These are phyloP conservation scores for Pyrrhosoma nymphula DNA, from an alignment of 2,888 invertebrate genomes.

Conservation along the genomic window DNA sequence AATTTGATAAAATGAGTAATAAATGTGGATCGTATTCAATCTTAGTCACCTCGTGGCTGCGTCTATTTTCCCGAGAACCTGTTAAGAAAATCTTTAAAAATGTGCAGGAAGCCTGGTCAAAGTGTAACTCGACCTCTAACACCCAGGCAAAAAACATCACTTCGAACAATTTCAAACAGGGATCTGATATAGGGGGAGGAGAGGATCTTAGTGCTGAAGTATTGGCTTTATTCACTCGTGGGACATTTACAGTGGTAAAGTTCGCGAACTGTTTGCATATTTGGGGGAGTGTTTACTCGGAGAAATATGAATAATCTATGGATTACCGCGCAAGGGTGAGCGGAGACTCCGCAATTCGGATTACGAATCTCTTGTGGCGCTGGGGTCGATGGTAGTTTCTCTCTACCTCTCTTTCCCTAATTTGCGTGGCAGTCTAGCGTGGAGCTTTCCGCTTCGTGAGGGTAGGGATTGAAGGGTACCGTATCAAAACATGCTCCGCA, in stretches of 20 bases:
- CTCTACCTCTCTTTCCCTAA: background rate
- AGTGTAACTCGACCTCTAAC: too few species aligned
- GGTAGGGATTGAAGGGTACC: background rate
- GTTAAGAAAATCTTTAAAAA: too few species aligned
- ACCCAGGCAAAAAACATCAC: too few species aligned
- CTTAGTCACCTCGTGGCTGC: too few species aligned
- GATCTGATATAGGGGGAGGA: too few species aligned
- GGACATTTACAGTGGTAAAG: background rate
- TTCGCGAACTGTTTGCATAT: background rate
- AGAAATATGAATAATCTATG: background rate
- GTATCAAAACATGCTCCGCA: background rate
- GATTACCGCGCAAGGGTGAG: background rate
- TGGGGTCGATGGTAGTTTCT: background rate
- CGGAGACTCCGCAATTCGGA: background rate
- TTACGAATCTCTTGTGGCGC: background rate
- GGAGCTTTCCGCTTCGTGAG: background rate
- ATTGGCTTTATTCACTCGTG: background rate
- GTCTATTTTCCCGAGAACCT: too few species aligned
- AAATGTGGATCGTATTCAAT: too few species aligned
- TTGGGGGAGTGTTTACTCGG: background rate
- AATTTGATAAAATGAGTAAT: too few species aligned
- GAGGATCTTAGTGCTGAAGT: background rate
- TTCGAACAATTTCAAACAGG: too few species aligned
- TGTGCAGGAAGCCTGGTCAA: too few species aligned
- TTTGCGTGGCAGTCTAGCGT: background rate